Evolutionary conservation across 2,888 invertebrate species (phyloP).

Genomic region (Drosophila diplacantha): DNA sequence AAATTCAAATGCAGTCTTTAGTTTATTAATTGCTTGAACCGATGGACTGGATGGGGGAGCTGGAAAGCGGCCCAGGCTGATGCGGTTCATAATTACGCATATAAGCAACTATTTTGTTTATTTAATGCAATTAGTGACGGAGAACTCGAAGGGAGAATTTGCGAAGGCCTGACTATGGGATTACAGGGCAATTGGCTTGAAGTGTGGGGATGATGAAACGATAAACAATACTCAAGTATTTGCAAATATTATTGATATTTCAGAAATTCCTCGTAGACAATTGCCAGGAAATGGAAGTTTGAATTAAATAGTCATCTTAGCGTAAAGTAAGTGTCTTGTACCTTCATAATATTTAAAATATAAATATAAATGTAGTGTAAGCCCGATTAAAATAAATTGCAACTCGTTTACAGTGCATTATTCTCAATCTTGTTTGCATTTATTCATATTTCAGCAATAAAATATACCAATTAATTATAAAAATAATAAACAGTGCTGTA

Average conservation of each 20-base stretch:
- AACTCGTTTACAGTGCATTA: not conserved
- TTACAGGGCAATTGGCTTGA: slow-evolving; percentile 10
- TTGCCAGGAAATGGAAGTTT: not conserved
- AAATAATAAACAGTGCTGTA: not conserved
- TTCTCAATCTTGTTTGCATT: not conserved
- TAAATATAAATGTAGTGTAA: not conserved
- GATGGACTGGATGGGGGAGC: slow-evolving; percentile 2
- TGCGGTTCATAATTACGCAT: slow-evolving; percentile 56
- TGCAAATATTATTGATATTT: slow-evolving; percentile 14
- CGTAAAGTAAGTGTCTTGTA: not conserved
- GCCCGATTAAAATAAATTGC: slow-evolving; percentile 4
- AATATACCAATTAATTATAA: slow-evolving; percentile 21
- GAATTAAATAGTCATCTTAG: not conserved
- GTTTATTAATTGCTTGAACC: slow-evolving; percentile 56
- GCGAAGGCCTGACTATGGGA: slow-evolving; percentile 16
- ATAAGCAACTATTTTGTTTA: slow-evolving; percentile 47
- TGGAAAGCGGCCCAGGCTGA: slow-evolving; percentile 19
- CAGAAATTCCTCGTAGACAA: not conserved
- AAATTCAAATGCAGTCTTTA: slow-evolving; percentile 61
- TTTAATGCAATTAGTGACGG: slow-evolving; percentile 20
- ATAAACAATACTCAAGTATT: slow-evolving; percentile 4
- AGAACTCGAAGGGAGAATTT: slow-evolving; percentile 27
- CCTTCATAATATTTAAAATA: no score
- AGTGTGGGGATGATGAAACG: slow-evolving; percentile 10
- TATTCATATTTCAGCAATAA: slow-evolving; percentile 8